Evolutionary conservation across 2,888 invertebrate species (phyloP), one percentile per base, ranked within the genome.

Genomic region (Rhogogaster chlorosoma): DNA sequence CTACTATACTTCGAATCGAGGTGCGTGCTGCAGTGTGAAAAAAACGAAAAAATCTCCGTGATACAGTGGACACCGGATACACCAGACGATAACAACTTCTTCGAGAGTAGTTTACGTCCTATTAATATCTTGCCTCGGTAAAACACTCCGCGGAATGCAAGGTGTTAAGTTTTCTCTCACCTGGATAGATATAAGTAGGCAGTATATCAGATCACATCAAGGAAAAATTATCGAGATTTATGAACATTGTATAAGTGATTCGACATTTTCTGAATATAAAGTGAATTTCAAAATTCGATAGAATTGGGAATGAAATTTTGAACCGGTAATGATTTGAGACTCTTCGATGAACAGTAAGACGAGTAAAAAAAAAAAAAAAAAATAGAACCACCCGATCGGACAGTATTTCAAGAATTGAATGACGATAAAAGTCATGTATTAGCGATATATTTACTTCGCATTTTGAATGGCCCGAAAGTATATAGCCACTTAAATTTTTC

Each of bases 91-190:
- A 77, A 77, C 77, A 53, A 45, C 77, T 32, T 49, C 45, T 77
- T 53, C 53, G 38, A 38, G 71, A 73, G 38, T 73, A 73, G 71
- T 73, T 73, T 73, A 73, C 22, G 71, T 73, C 71, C 71, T 73
- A 73, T 73, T 73, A 73, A 73, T 73, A 73, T 73, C n/a, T 67
- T 18, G 7, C 67, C 18, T 29, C 29, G 32, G 32, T 73, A 3
- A 4, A 42, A 42, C 71, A 73, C 42, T 73, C 10, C 71, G 7
- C n/a, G 71, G 71, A 12, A 38, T 73, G 7, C 22, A 73, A 73
- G 71, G 71, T 73, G 71, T 38, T 73, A 6, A 38, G 2, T 38
- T 73, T 38, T 38, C n/a, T 73, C 22, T 18, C 3, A 12, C 42
- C 12, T 12, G n/a, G n/a, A 45, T 3, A 12, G 45, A 3, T 38